Base-by-base conservation (phyloP, 2,113 vertebrate species). In the Aspiorhynchus laticeps region DNA sequence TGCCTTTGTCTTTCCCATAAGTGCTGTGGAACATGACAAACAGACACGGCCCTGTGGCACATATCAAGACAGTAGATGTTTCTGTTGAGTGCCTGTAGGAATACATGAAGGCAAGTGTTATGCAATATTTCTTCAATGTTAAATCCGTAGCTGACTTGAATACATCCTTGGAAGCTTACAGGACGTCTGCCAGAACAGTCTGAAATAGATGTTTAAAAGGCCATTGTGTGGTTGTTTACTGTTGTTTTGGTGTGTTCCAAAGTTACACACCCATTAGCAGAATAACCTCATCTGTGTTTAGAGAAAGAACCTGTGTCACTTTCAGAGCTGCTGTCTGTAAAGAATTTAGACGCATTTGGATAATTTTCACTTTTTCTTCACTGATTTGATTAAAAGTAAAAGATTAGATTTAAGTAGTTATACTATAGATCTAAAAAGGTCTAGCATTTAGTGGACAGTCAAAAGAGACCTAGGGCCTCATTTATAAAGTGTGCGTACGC, bases 361-460 rank as follows among this genome's bases (percentile, higher is more conserved):
- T 81, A 2, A 77, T 10, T 41, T 28, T 33, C 3, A 28, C 7
- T 56, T 61, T 17, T 26, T 84, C 31, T 26, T 63, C 2, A 71
- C 10, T 28, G 19, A 48, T 28, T 77, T 82, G 46, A 38, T 75
- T 24, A 2, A 36, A 73, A 38, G 4, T 31, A 71, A 38, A 71
- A 38, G 3, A 11, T 38, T 38, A 38, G 8, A 12, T 73, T 24
- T 11, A 73, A 73, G 11, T 61, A 56, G 10, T 78, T 51, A 56
- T 12, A 77, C 7, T 51, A 59, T 56, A 56, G 48, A 36, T 15
- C 21, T 61, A 5, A 38, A 41, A 43, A 85, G 85, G 65, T 71
- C 87, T 71, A 86, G 21, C 87, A 85, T 80, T 88, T 88, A 86
- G 63, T 84, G 79, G 87, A 71, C 46, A 79, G 48, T 51, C 5